Base-by-base conservation (phyloP, 2,888 invertebrate genomes). In the Pycnomerus fuliginosus region DNA sequence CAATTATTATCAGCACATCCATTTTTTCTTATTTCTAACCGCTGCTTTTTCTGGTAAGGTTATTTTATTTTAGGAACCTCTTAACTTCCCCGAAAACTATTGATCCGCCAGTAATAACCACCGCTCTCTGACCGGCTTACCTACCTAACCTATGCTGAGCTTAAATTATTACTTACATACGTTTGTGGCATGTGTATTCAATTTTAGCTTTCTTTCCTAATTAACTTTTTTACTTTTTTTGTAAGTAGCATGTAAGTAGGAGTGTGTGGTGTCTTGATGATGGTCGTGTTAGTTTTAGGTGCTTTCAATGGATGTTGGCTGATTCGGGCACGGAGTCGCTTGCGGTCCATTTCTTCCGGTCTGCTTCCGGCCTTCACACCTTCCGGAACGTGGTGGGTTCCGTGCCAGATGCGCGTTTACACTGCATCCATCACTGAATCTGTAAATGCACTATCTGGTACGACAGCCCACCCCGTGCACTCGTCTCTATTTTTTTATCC, bases 401-500 rank as follows among this genome's bases (percentile, higher is more conserved):
- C 91, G 92, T 94, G 89, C 91, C 94, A 94, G 94, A 87, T 84
- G 90, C 91, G 95, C 90, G 90, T 94, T 92, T 94, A 91, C 93
- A 93, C 74, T 74, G 76, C 74, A 74, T 71, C 25, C 67, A 68
- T 35, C 55, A 43, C 55, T 55, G 63, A 67, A 68, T 60, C 84
- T 95, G 95, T 95, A 95, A 95, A 95, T 95, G 95, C 95, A 95
- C 94, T 92, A 93, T 95, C 93, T 94, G 93, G 95, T 95, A 95
- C 94, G 92, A 90, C 91, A 91, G 86, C 83, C 88, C 85, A 82
- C 78, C 74, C 78, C 76, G 80, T 77, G 71, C 74, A 72, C 64
- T 73, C 76, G 52, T 51, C 64, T 55, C 49, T 52, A 44, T 42
- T 52, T 41, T 48, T 50, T 38, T 47, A 37, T 54, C 35, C 30